Percentiles rank a stretch among this genome's conserved stretches.
Evolutionary conservation across 2,797 vertebrate genomes (phyloP).

Genomic region (Miichthys miiuy): DNA sequence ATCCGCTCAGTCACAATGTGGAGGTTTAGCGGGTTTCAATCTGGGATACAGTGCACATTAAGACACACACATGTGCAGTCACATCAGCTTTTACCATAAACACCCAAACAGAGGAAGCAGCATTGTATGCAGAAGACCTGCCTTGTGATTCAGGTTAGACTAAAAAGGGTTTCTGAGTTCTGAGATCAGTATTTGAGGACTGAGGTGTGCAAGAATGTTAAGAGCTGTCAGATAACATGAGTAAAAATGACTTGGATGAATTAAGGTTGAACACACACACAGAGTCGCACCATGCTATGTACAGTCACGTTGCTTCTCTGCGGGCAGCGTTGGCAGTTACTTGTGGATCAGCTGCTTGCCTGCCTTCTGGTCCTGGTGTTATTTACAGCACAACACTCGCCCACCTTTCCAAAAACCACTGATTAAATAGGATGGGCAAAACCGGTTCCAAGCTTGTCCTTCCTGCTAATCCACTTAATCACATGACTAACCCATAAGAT

Average conservation of each 20-base stretch:
- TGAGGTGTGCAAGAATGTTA: background rate
- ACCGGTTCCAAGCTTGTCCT: background rate
- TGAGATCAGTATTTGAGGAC: background rate
- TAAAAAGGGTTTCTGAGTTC: background rate
- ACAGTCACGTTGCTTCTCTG: slow-evolving; percentile 34
- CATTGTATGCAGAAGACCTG: background rate
- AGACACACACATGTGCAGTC: slow-evolving; percentile 1
- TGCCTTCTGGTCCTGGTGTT: slow-evolving; percentile 57
- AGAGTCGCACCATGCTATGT: slow-evolving; percentile 8
- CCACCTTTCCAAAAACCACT: slow-evolving; percentile 37
- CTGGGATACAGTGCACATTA: background rate
- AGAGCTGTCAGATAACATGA: background rate
- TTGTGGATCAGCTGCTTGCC: slow-evolving; percentile 36
- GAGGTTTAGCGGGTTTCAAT: slow-evolving; percentile 30
- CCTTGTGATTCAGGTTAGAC: background rate
- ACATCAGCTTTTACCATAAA: slow-evolving; percentile 6
- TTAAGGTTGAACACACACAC: slow-evolving; percentile 15
- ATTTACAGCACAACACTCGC: slow-evolving; percentile 57
- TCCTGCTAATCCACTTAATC: slow-evolving; percentile 26
- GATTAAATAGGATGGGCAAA: slow-evolving; percentile 35
- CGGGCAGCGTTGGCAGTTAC: slow-evolving; percentile 43
- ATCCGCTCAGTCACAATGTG: slow-evolving; percentile 29
- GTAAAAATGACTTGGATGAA: background rate
- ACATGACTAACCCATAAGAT: slow-evolving; percentile 12
- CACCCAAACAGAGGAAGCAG: slow-evolving; percentile 13